A percentile compares a stretch with the other conserved stretches of the same genome.
phyloP scores from a whole-genome alignment of 2,888 invertebrate species.

The Heliothis peltigera region DNA sequence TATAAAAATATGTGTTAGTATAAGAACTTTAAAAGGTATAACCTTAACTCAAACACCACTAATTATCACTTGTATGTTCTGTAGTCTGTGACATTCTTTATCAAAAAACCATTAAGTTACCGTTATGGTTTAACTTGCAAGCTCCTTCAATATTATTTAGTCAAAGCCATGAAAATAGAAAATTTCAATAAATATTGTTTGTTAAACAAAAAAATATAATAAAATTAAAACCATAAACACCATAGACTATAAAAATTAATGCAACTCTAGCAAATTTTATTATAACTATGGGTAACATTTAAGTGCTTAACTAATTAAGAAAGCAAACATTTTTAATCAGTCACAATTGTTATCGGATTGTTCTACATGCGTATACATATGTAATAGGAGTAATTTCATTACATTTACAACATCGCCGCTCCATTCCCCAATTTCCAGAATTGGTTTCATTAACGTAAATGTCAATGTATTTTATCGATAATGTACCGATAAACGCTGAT shows the following conservation, averaged over 20 bases:
- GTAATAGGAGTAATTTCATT: slow-evolving; percentile 56
- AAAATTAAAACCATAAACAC: not conserved
- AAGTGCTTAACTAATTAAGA: slow-evolving; percentile 39
- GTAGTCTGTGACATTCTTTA: no score
- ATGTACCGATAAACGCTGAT: slow-evolving; percentile 70
- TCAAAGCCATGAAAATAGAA: not conserved
- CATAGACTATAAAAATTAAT: no score
- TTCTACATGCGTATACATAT: slow-evolving; percentile 42
- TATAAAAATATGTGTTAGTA: slow-evolving; percentile 43
- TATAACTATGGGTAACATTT: slow-evolving; percentile 39
- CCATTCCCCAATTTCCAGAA: slow-evolving; percentile 56
- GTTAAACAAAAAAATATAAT: not conserved
- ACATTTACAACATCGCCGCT: slow-evolving; percentile 46
- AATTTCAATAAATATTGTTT: not conserved
- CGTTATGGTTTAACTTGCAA: not conserved
- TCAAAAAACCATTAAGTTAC: slow-evolving; percentile 22
- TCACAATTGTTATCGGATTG: slow-evolving; percentile 20
- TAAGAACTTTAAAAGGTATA: slow-evolving; percentile 13
- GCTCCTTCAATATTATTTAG: not conserved
- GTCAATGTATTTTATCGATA: slow-evolving; percentile 70
- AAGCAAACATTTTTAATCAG: slow-evolving; percentile 47
- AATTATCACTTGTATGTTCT: no score
- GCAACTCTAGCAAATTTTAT: slow-evolving; percentile 8
- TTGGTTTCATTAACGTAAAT: slow-evolving; percentile 66
- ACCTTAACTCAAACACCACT: slow-evolving; percentile 24